Evolutionary conservation across 2,888 invertebrate species (phyloP).

Genomic region (Liopterus haemorrhoidalis): DNA sequence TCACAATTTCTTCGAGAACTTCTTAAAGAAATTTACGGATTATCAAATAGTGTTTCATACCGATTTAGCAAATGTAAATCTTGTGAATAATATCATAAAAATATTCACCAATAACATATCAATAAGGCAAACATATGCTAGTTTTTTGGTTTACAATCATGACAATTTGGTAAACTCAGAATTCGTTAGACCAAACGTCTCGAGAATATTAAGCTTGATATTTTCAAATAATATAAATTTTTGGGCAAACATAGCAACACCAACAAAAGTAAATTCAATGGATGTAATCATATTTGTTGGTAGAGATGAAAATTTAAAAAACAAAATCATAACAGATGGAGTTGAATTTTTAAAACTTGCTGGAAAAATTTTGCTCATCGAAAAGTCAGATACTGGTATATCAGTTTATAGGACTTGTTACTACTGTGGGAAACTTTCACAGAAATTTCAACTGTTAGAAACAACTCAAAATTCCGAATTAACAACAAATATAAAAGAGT

Average conservation of each 20-base stretch:
- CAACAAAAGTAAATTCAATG: slow-evolving; percentile 4
- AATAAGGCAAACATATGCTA: slow-evolving; percentile 1
- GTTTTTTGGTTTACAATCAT: slow-evolving; percentile 10
- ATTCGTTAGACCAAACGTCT: slow-evolving; percentile 5
- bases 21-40: slow-evolving; percentile 5
- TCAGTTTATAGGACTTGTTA: slow-evolving; percentile 7
- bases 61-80: slow-evolving; percentile 5
- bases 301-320: not conserved
- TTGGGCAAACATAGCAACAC: slow-evolving; percentile 3
- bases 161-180: slow-evolving; percentile 5
- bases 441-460: slow-evolving; percentile 12
- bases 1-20: slow-evolving; percentile 1
- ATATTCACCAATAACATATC: not conserved
- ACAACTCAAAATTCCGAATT: not conserved
- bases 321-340: not conserved
- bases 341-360: slow-evolving; percentile 10
- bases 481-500: not conserved
- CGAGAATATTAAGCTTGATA: slow-evolving; percentile 8
- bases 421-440: slow-evolving; percentile 15
- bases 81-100: slow-evolving; percentile 6
- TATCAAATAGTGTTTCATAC: slow-evolving; percentile 14
- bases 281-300: slow-evolving; percentile 8
- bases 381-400: slow-evolving; percentile 8
- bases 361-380: slow-evolving; percentile 10
- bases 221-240: slow-evolving; percentile 7